Conservation (phyloP, 1,140 invertebrate genomes). For the Lordiphosa collinella region DNA sequence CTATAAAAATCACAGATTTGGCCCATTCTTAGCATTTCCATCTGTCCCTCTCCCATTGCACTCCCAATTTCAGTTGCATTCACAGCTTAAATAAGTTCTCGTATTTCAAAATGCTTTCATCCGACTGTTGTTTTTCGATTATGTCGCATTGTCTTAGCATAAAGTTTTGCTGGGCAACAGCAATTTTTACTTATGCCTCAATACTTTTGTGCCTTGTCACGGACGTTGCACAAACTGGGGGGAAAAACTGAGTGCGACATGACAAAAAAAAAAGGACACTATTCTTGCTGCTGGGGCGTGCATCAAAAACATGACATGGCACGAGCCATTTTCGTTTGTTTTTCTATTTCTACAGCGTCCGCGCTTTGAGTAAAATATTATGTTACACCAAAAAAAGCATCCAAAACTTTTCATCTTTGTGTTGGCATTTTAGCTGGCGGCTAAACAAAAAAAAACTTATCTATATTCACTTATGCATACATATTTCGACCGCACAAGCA, state of each 20-base stretch:
- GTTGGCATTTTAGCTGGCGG: conserved; percentile 35
- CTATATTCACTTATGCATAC: conserved; percentile 73
- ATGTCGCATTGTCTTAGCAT: conserved; percentile 62
- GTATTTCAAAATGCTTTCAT: conserved; percentile 12
- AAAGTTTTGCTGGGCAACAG: conserved; percentile 55
- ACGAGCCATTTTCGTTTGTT: conserved; percentile 72
- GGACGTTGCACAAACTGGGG: conserved; percentile 24
- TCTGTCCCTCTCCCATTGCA: no score
- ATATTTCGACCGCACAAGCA: conserved; percentile 49
- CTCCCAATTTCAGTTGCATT: no score
- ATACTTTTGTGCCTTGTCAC: conserved; percentile 69
- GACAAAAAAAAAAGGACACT: conserved; percentile 27
- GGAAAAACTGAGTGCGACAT: conserved; percentile 30
- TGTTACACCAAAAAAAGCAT: conserved; percentile 57
- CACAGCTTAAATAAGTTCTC: conserved; percentile 6
- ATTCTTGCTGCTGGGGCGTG: conserved; percentile 45
- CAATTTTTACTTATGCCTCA: conserved; percentile 74
- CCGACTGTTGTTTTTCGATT: conserved; percentile 39
- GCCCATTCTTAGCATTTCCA: no score
- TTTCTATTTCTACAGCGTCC: conserved; percentile 44
- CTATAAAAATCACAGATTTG: no score
- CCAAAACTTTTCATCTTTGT: conserved; percentile 31
- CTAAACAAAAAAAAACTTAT: conserved; percentile 34
- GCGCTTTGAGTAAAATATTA: conserved; percentile 73
- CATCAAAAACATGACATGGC: conserved; percentile 76